Evolutionary conservation across 2,113 vertebrate genomes (phyloP).

Genomic region (Sclerurus mexicanus): DNA sequence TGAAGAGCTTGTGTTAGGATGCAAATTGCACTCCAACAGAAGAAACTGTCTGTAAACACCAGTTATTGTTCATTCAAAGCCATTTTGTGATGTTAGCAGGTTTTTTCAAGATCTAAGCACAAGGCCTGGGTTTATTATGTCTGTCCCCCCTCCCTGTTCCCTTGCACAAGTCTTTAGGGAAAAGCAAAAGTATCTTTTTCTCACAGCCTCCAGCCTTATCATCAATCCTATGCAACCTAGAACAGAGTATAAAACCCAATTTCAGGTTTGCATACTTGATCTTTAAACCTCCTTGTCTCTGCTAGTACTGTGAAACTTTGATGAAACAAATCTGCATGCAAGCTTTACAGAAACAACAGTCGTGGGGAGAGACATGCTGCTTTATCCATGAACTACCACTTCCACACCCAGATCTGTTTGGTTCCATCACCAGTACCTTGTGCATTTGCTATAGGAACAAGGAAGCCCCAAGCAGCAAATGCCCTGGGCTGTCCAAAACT

Average conservation of each 20-base stretch:
- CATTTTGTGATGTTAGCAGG: not conserved
- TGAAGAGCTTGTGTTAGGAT: not conserved
- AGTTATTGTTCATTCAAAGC: not conserved
- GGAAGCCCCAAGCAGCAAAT: not conserved
- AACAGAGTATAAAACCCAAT: not conserved
- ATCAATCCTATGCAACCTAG: not conserved
- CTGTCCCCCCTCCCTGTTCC: rapidly evolving
- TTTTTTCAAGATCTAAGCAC: not conserved
- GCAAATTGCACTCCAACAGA: not conserved
- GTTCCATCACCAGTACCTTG: not conserved
- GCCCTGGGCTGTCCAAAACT: not conserved
- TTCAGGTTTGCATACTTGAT: not conserved
- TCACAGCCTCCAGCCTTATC: not conserved
- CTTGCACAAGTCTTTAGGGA: not conserved
- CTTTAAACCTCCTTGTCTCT: not conserved
- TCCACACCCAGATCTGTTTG: not conserved
- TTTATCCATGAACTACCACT: not conserved
- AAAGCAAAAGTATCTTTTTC: not conserved
- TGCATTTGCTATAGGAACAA: not conserved
- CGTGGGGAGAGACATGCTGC: not conserved
- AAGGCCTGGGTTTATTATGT: not conserved
- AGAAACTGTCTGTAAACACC: not conserved
- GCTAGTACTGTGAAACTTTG: not conserved
- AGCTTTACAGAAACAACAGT: not conserved
- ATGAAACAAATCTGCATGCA: not conserved